A percentile compares a stretch with the other conserved stretches of the same genome.
Conservation (phyloP, 2,888 invertebrate species). For the Halictus ligatus region DNA sequence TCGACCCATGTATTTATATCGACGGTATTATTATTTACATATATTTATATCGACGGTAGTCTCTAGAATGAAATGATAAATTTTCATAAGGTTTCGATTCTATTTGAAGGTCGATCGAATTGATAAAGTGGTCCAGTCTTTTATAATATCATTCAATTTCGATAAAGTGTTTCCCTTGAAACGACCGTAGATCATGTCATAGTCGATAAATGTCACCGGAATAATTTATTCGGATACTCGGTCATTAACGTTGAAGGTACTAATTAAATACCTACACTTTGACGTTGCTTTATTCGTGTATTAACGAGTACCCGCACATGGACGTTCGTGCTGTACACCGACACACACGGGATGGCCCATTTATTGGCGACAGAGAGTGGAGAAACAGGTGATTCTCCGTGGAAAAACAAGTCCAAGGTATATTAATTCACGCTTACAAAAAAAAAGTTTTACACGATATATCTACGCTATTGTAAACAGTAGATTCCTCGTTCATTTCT, state of each 20-base stretch:
- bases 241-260: conserved; percentile 16
- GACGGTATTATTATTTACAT: too few relatives aligned
- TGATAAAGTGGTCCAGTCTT: background rate
- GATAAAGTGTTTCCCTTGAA: conserved; percentile 10
- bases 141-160: conserved; percentile 18
- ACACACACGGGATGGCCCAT: background rate
- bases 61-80: background rate
- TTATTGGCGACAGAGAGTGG: background rate
- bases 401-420: background rate
- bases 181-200: background rate
- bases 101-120: background rate
- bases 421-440: background rate
- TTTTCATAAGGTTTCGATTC: background rate
- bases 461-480: background rate
- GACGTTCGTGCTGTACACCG: background rate
- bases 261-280: conserved; percentile 12
- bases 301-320: background rate
- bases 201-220: background rate
- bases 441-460: background rate
- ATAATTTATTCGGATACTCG: conserved; percentile 16
- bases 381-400: background rate
- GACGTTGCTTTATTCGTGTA: background rate
- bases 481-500: background rate
- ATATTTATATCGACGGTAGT: background rate
- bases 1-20: too few relatives aligned